A percentile compares a stretch with the other conserved stretches of the same genome.
phyloP scores from a whole-genome alignment of 2,888 invertebrate species.

The Brachypalpus laphriformis region DNA sequence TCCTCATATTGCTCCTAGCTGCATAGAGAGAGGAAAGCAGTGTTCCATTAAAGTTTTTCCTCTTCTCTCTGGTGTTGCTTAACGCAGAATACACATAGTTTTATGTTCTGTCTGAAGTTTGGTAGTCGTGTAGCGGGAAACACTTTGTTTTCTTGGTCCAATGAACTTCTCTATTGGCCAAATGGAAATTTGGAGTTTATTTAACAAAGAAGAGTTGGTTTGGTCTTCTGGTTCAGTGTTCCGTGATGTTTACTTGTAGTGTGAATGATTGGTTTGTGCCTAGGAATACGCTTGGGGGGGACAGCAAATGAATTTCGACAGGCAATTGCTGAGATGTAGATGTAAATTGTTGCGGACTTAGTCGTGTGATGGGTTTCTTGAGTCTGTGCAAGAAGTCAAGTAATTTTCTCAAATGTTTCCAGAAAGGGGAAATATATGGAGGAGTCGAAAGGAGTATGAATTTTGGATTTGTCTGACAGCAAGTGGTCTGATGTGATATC shows the following conservation, averaged over 20 bases:
- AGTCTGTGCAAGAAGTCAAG: background rate
- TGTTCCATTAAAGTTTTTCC: conserved; percentile 25
- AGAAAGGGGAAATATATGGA: no score
- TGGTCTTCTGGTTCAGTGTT: background rate
- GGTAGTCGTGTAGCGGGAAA: conserved; percentile 45
- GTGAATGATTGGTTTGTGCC: conserved; percentile 1
- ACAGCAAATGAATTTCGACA: background rate
- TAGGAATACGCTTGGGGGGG: background rate
- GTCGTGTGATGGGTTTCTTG: background rate
- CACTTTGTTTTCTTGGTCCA: conserved; percentile 37
- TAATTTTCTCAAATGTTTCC: no score
- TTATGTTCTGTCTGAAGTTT: conserved; percentile 11
- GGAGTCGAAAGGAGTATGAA: no score
- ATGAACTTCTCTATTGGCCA: conserved; percentile 30
- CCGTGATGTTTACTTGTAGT: conserved; percentile 7
- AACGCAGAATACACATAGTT: conserved; percentile 42
- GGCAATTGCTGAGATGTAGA: background rate
- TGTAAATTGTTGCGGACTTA: background rate
- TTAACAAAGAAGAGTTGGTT: conserved; percentile 27
- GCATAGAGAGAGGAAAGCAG: background rate
- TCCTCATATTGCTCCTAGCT: conserved; percentile 6
- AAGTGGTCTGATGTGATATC: no score
- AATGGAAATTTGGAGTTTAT: conserved; percentile 29
- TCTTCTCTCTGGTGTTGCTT: conserved; percentile 23
- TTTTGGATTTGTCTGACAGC: no score